Conservation (phyloP, 35 echinoderm and acorn worm species). For the Heliocidaris erythrogramma region DNA sequence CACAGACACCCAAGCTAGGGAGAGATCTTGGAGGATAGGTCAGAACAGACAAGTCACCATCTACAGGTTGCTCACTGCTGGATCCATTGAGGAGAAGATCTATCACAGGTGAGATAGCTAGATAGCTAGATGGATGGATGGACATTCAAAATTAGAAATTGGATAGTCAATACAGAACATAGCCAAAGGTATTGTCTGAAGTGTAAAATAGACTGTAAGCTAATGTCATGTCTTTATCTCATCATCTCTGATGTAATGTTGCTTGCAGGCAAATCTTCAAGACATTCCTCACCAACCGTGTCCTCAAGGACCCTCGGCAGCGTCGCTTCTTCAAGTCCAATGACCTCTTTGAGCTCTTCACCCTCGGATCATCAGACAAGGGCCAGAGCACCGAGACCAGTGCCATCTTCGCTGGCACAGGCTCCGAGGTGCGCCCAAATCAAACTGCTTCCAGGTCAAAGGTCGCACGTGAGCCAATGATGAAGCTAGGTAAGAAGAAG, state of each 20-base stretch:
- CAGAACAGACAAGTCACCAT: slow-evolving; percentile 86
- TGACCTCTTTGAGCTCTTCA: slow-evolving; percentile 95
- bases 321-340: slow-evolving; percentile 97
- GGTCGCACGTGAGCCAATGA: neutral
- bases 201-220: neutral
- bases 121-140: too few species aligned
- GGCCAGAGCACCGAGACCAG: slow-evolving; percentile 82
- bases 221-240: neutral
- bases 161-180: too few species aligned
- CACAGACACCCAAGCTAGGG: slow-evolving; percentile 89
- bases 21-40: slow-evolving; percentile 87
- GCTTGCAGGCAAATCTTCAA: slow-evolving; percentile 94
- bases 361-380: slow-evolving; percentile 61
- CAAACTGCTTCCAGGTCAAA: neutral
- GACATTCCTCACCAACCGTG: slow-evolving; percentile 85
- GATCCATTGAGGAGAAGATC: slow-evolving; percentile 96
- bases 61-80: slow-evolving; percentile 85
- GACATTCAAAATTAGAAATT: too few species aligned
- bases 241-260: neutral
- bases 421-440: slow-evolving; percentile 65
- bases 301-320: slow-evolving; percentile 92
- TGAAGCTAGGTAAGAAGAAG: slow-evolving; percentile 20
- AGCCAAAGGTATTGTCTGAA: too few species aligned
- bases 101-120: slow-evolving; percentile 82
- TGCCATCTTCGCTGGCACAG: slow-evolving; percentile 92